Conservation (phyloP, 2,888 invertebrate species). For the Hirtodrosophila confusa region DNA sequence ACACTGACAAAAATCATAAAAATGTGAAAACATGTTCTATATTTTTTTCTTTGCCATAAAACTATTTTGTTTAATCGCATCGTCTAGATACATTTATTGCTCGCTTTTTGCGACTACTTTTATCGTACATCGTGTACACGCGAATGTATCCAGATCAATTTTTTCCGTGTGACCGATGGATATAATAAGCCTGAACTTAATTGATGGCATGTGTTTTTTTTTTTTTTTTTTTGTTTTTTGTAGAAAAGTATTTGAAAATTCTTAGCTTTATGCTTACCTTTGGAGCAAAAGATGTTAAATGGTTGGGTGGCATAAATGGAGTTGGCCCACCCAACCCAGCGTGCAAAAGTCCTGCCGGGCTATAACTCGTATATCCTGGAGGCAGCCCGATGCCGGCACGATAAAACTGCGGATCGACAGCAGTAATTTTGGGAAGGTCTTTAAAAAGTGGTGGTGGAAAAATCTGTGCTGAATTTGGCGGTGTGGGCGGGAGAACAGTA, state of each 20-base stretch:
- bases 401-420: slow-evolving; percentile 91
- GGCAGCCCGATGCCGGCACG: slow-evolving; percentile 88
- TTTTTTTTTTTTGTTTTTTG: not conserved
- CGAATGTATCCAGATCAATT: too few species aligned
- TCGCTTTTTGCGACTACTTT: too few species aligned
- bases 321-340: slow-evolving; percentile 91
- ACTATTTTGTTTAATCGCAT: too few species aligned
- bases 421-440: slow-evolving; percentile 93
- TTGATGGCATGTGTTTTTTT: too few species aligned
- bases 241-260: not conserved
- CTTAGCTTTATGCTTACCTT: slow-evolving; percentile 87
- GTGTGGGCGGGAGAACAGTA: slow-evolving; percentile 85
- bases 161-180: too few species aligned
- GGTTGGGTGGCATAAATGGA: slow-evolving; percentile 95
- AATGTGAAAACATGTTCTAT: too few species aligned
- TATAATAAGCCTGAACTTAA: too few species aligned
- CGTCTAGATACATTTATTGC: too few species aligned
- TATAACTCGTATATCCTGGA: slow-evolving; percentile 91
- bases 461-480: slow-evolving; percentile 85
- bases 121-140: too few species aligned
- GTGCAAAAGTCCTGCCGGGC: slow-evolving; percentile 90
- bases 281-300: slow-evolving; percentile 93
- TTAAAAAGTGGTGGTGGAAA: slow-evolving; percentile 91
- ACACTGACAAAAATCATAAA: too few species aligned
- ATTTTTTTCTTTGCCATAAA: too few species aligned